Percentiles rank a stretch among this genome's conserved stretches.
phyloP scores from a whole-genome alignment of 2,113 vertebrate genomes.

The Ailuropoda melanoleuca region DNA sequence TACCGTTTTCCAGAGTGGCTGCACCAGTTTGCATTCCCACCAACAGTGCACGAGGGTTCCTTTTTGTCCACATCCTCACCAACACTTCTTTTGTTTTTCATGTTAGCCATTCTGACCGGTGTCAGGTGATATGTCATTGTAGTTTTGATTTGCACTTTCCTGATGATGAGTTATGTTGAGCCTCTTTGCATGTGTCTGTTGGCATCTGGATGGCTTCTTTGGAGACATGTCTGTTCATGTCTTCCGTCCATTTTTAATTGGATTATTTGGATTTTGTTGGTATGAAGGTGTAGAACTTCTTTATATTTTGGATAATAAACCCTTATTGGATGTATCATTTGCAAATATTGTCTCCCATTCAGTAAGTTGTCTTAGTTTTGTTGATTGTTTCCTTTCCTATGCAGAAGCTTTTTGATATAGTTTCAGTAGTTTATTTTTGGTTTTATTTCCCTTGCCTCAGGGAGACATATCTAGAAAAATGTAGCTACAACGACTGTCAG shows the following conservation, averaged over 20 bases:
- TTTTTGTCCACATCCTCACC: not conserved
- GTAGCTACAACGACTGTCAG: not conserved
- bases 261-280: not conserved
- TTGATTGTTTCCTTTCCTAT: not conserved
- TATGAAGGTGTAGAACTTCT: not conserved
- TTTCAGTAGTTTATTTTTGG: not conserved
- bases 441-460: not conserved
- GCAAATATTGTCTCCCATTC: not conserved
- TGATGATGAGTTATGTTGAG: not conserved
- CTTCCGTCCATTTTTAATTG: not conserved
- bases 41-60: not conserved
- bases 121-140: not conserved
- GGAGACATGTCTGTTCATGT: not conserved
- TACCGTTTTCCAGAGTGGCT: not conserved
- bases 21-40: not conserved
- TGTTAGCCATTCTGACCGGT: not conserved
- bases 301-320: not conserved
- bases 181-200: not conserved
- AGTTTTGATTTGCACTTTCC: not conserved
- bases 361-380: not conserved
- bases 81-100: not conserved
- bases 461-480: not conserved
- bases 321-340: not conserved
- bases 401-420: not conserved
- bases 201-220: not conserved